Base-by-base conservation (phyloP, 2,113 vertebrate species). In the Anolis sagrei region DNA sequence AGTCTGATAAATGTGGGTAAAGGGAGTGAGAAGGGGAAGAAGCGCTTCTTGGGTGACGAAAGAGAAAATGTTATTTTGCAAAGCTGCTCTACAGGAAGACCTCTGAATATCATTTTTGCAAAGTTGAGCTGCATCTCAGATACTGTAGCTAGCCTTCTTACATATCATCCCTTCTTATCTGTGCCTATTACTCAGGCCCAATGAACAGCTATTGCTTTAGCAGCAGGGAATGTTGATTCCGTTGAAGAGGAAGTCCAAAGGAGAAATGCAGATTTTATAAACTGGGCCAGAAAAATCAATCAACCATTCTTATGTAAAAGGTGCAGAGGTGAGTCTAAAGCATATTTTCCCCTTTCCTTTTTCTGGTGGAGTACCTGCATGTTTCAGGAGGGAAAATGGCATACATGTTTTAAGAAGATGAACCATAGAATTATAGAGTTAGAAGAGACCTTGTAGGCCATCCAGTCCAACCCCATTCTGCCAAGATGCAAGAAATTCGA, bases 151-250 rank as follows among this genome's bases (percentile, higher is more conserved):
- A 83, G 76, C 70, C 89, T 84, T 16, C 51, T 88, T 74, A 83
- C 29, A 25, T 78, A 87, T 73, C 84, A 62, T 19, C 32, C n/a
- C 87, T 89, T 69, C 18, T 9, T 58, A 81, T 3, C 54, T 1
- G 8, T 54, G 49, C 51, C 74, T 81, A 4, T 85, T 76, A 75
- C 79, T 62, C 25, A 51, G 8, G 2, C 76, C 58, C 51, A 76
- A 83, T 49, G 27, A 34, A 3, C 5, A 32, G 1, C 81, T 79
- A 7, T 76, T 64, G 49, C 34, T 77, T 85, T 85, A 81, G 69
- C 25, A 44, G 64, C 48, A 76, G 62, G 77, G 76, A 90, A 93
- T 92, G 82, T 93, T 93, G 89, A 14, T 0, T 85, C 73, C 23
- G 73, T 29, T 44, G 81, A 79, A 48, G 81, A 64, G 25, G 64